Percentiles rank a stretch among this genome's conserved stretches.
These are phyloP conservation scores for Camponotus floridanus DNA, from an alignment of 1,140 invertebrate species.

Conservation along the genomic window DNA sequence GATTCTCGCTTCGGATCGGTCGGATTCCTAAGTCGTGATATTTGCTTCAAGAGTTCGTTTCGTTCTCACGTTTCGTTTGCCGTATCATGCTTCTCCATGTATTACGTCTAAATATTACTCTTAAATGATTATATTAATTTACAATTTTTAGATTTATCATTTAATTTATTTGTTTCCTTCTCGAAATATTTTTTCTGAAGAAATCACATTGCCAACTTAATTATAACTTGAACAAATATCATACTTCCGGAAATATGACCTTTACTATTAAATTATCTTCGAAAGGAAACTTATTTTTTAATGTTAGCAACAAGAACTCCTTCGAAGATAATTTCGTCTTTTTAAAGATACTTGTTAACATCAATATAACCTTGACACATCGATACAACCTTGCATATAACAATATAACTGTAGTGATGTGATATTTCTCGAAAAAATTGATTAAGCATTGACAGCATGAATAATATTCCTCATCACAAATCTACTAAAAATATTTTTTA, in stretches of 20 bases:
- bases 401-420: no score
- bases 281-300: no score
- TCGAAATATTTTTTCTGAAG: neutral
- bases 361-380: no score
- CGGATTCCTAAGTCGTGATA: conserved; percentile 19
- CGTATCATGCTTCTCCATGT: neutral
- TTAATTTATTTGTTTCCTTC: neutral
- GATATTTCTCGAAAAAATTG: no score
- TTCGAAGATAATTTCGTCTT: neutral
- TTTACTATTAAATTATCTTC: neutral
- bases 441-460: no score
- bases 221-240: neutral
- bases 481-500: no score
- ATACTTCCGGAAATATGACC: neutral
- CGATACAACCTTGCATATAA: no score
- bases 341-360: neutral
- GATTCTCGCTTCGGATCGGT: neutral
- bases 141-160: neutral
- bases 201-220: neutral
- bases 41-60: conserved; percentile 33
- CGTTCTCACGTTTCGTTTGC: conserved; percentile 40
- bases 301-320: no score
- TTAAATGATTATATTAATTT: neutral
- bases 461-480: no score
- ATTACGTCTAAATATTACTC: neutral